These are phyloP conservation scores for Clostera curtula DNA, from an alignment of 2,888 invertebrate genomes.

Conservation along the genomic window DNA sequence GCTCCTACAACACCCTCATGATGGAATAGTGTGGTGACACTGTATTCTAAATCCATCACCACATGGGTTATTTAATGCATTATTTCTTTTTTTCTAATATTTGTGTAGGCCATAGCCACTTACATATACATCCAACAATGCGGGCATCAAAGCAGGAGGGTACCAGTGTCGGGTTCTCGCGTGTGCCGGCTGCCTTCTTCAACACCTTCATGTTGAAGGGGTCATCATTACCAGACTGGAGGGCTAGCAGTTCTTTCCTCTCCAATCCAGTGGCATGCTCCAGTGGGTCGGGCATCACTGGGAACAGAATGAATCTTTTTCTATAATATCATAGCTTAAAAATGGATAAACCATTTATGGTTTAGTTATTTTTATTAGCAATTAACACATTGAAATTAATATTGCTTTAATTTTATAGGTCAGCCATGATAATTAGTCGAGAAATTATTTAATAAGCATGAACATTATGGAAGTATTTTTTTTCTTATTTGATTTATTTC, in stretches of 20 bases:
- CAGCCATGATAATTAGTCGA: too few relatives aligned
- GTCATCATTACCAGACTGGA: slow-evolving; percentile 90
- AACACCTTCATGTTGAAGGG: slow-evolving; percentile 89
- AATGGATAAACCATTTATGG: too few relatives aligned
- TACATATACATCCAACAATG: slow-evolving; percentile 95
- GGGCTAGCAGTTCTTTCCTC: slow-evolving; percentile 90
- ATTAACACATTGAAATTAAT: too few relatives aligned
- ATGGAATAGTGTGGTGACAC: too few relatives aligned
- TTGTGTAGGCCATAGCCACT: slow-evolving; percentile 30
- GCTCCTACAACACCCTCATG: too few relatives aligned
- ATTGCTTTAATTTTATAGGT: too few relatives aligned
- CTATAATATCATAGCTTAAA: neutral
- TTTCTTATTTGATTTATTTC: too few relatives aligned
- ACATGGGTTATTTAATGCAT: slow-evolving; percentile 5
- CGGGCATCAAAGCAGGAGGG: slow-evolving; percentile 93
- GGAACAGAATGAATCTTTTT: slow-evolving; percentile 3
- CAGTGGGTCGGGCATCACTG: slow-evolving; percentile 90
- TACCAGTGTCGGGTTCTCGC: slow-evolving; percentile 89
- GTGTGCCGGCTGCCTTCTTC: slow-evolving; percentile 88
- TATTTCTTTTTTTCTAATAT: neutral
- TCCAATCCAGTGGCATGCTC: slow-evolving; percentile 96
- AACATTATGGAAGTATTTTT: too few relatives aligned
- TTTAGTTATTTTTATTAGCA: too few relatives aligned
- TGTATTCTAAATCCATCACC: too few relatives aligned
- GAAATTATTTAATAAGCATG: too few relatives aligned